A percentile compares a stretch with the other conserved stretches of the same genome.
phyloP scores from a whole-genome alignment of 2,888 invertebrate genomes.

The Blastobasis adustella region DNA sequence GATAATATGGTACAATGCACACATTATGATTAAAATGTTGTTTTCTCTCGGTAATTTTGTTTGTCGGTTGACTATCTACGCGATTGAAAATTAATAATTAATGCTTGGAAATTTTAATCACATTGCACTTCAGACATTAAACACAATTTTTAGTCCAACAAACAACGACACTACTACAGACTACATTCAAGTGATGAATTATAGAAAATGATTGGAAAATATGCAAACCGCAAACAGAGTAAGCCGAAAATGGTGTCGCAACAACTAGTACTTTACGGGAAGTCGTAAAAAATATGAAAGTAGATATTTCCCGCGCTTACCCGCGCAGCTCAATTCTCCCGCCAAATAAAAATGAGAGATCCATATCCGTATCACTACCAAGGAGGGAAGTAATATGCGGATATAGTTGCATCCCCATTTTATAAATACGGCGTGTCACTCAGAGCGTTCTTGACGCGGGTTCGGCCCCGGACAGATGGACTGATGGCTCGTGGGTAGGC shows the following conservation, averaged over 20 bases:
- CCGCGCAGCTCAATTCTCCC: background rate
- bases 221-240: too few relatives aligned
- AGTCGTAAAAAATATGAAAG: too few relatives aligned
- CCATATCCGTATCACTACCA: background rate
- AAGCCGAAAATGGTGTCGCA: too few relatives aligned
- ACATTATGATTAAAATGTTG: slow-evolving; percentile 6
- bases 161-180: background rate
- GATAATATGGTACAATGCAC: background rate
- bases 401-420: slow-evolving; percentile 30
- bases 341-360: background rate
- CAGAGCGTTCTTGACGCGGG: slow-evolving; percentile 55
- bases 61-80: too few relatives aligned
- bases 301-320: background rate
- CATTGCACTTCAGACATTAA: background rate
- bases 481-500: slow-evolving; percentile 45
- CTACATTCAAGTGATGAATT: background rate
- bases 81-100: too few relatives aligned
- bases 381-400: slow-evolving; percentile 15
- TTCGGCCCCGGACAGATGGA: slow-evolving; percentile 50
- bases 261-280: too few relatives aligned
- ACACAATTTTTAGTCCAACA: background rate
- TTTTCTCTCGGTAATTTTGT: slow-evolving; percentile 1
- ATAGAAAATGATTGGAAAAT: background rate
- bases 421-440: slow-evolving; percentile 58
- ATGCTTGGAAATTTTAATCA: too few relatives aligned